phyloP scores from a whole-genome alignment of 2,888 invertebrate genomes.

The Dicyrtomina minuta region DNA sequence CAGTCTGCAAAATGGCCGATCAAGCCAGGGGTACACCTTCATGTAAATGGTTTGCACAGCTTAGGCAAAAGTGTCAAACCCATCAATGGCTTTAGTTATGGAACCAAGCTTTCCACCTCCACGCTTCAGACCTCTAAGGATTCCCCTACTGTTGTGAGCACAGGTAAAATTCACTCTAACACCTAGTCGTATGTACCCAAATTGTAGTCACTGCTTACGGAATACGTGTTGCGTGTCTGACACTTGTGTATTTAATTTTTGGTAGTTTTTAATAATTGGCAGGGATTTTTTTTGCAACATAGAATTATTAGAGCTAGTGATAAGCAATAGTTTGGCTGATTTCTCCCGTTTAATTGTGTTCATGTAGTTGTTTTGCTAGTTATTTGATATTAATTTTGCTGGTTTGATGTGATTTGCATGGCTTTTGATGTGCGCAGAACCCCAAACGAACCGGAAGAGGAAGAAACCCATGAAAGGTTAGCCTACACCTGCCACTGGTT shows the following conservation, averaged over 20 bases:
- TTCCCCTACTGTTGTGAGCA: slow-evolving; percentile 24
- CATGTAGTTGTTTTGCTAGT: too few relatives aligned
- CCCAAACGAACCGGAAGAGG: slow-evolving; percentile 62
- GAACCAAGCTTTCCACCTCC: slow-evolving; percentile 50
- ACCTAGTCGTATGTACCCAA: background rate
- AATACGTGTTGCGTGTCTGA: background rate
- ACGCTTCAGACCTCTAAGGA: slow-evolving; percentile 41
- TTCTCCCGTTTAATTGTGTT: background rate
- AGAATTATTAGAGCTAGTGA: too few relatives aligned
- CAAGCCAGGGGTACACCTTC: slow-evolving; percentile 83
- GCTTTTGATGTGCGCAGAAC: slow-evolving; percentile 67
- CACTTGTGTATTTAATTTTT: too few relatives aligned
- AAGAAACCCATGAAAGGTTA: slow-evolving; percentile 73
- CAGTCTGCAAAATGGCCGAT: slow-evolving; percentile 71
- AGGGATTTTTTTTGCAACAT: too few relatives aligned
- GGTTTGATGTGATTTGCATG: slow-evolving; percentile 45
- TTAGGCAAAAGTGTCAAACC: slow-evolving; percentile 55
- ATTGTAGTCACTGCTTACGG: background rate
- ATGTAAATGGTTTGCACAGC: slow-evolving; percentile 80
- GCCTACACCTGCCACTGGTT: slow-evolving; percentile 46
- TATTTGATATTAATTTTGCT: too few relatives aligned
- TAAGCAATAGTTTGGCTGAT: too few relatives aligned
- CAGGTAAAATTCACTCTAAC: slow-evolving; percentile 25
- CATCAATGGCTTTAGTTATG: slow-evolving; percentile 54
- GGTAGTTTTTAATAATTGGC: too few relatives aligned